phyloP scores from a whole-genome alignment of 37 sponge, comb jelly and placozoan species.

The Aphrocallistes beatrix region DNA sequence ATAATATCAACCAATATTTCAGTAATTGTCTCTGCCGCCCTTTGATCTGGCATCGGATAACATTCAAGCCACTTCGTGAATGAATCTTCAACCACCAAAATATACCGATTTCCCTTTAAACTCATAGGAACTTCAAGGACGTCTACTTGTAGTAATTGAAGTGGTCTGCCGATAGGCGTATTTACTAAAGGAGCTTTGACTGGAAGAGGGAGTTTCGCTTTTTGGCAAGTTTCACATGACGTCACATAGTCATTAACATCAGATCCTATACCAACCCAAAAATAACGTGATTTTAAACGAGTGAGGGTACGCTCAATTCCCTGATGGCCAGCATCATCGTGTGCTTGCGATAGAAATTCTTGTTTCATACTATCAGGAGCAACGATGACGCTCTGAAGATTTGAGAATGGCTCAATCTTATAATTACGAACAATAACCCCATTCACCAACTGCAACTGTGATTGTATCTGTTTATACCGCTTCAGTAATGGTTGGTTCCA shows the following conservation, averaged over 20 bases:
- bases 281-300: not conserved
- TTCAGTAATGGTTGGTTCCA: constrained; percentile 29
- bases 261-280: not conserved
- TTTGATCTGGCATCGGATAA: constrained; percentile 39
- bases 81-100: constrained; percentile 30
- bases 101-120: constrained; percentile 29
- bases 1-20: constrained; percentile 28
- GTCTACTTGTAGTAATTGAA: constrained; percentile 37
- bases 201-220: not conserved
- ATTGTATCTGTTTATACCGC: constrained; percentile 36
- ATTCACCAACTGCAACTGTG: constrained; percentile 23
- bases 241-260: not conserved
- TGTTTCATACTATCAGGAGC: not conserved
- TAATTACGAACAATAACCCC: constrained; percentile 36
- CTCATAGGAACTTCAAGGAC: constrained; percentile 35
- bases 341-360: not conserved
- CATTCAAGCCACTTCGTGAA: constrained; percentile 48
- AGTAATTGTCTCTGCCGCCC: constrained; percentile 24
- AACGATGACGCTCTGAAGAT: not conserved
- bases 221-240: not conserved
- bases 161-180: constrained; percentile 17
- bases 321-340: constrained; percentile 24
- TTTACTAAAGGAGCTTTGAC: constrained; percentile 12
- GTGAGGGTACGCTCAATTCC: constrained; percentile 4
- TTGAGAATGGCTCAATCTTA: not conserved